Percentiles rank a stretch among this genome's conserved stretches.
Conservation (phyloP, 2,113 vertebrate species). For the Lampris incognitus region DNA sequence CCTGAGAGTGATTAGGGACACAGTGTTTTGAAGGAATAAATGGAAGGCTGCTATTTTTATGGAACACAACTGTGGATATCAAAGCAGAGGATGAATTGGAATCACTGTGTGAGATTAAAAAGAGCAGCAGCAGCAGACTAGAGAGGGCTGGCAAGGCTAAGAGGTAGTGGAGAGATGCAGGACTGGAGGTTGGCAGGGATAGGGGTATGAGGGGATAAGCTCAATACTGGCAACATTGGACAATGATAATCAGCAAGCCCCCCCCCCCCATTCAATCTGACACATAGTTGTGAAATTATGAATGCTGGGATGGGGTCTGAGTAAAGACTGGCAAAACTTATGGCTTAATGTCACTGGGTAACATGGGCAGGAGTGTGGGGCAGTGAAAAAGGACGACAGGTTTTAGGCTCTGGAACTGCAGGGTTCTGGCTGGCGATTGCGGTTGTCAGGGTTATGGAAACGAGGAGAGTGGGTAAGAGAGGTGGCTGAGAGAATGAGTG, state of each 20-base stretch:
- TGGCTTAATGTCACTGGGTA: not conserved
- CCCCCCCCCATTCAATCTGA: too few relatives aligned
- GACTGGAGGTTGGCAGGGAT: slow-evolving; percentile 8
- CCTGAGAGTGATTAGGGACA: slow-evolving; percentile 51
- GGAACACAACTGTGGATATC: slow-evolving; percentile 47
- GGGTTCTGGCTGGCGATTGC: not conserved
- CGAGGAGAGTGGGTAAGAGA: not conserved
- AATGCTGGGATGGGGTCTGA: not conserved
- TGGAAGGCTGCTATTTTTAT: slow-evolving; percentile 46
- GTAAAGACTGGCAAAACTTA: too few relatives aligned
- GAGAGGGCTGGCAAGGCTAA: slow-evolving; percentile 26
- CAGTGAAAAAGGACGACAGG: not conserved
- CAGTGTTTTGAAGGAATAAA: slow-evolving; percentile 52
- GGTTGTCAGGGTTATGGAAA: not conserved
- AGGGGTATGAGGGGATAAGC: not conserved
- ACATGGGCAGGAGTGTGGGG: not conserved
- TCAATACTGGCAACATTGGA: not conserved
- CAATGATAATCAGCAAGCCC: not conserved
- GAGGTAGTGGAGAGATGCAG: slow-evolving; percentile 17
- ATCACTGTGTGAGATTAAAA: slow-evolving; percentile 70
- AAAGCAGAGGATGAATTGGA: slow-evolving; percentile 65
- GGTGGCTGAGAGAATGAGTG: slow-evolving; percentile 9
- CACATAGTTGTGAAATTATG: not conserved
- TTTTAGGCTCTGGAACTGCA: not conserved
- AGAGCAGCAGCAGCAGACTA: slow-evolving; percentile 27